Evolutionary conservation across 2,797 vertebrate species (phyloP).

Genomic region (Remorina albescens): DNA sequence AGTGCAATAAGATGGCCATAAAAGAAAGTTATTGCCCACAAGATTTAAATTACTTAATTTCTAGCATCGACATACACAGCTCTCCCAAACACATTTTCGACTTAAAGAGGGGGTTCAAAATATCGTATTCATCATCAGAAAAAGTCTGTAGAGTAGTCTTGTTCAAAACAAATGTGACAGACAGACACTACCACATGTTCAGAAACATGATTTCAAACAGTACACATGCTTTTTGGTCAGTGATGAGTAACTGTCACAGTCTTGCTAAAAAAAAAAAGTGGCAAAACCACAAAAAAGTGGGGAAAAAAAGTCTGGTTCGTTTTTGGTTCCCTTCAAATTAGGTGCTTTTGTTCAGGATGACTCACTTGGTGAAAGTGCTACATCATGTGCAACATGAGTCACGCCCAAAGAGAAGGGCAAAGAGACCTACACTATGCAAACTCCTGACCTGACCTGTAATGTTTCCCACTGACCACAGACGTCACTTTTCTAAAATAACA

Average conservation of each 20-base stretch:
- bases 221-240: conserved; percentile 2
- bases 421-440: conserved; percentile 51
- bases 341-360: conserved; percentile 79
- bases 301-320: conserved; percentile 31
- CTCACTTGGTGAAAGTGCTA: conserved; percentile 81
- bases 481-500: conserved; percentile 26
- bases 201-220: conserved; percentile 14
- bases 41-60: background rate
- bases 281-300: conserved; percentile 32
- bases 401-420: conserved; percentile 58
- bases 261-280: conserved; percentile 13
- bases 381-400: conserved; percentile 84
- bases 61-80: background rate
- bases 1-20: background rate
- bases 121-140: background rate
- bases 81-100: background rate
- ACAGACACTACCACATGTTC: background rate
- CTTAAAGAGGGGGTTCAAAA: background rate
- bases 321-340: conserved; percentile 51
- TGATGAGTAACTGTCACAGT: conserved; percentile 36
- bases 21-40: background rate
- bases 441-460: conserved; percentile 65
- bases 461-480: conserved; percentile 50
- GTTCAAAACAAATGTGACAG: background rate
- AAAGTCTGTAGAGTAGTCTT: background rate